These are phyloP conservation scores for Harpagus bidentatus DNA, from an alignment of 2,113 vertebrate species.

Conservation along the genomic window DNA sequence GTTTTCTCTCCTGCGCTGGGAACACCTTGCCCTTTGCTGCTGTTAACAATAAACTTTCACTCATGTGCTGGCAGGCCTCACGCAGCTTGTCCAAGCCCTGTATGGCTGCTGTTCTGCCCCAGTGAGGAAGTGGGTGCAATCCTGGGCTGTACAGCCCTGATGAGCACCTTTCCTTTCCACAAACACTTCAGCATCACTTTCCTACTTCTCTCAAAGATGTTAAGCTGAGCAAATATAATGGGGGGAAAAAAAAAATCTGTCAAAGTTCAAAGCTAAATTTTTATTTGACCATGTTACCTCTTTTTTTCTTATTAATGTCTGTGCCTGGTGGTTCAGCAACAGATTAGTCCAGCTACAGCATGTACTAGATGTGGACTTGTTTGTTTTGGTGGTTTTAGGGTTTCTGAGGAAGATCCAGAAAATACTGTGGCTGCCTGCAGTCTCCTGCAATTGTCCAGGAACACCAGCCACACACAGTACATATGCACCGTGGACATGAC, in stretches of 20 bases:
- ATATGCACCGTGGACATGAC: constrained; percentile 62
- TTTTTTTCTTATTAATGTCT: background rate
- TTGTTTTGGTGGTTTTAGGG: constrained; percentile 29
- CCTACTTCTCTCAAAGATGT: background rate
- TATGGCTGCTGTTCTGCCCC: background rate
- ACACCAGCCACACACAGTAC: constrained; percentile 24
- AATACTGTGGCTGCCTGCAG: constrained; percentile 41
- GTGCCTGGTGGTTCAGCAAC: background rate
- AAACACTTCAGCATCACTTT: background rate
- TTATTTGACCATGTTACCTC: background rate
- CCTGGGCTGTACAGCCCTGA: background rate
- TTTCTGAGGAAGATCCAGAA: background rate
- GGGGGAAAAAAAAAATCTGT: too few species aligned
- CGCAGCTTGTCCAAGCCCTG: rapidly evolving
- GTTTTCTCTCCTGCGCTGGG: background rate
- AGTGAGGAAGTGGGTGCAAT: background rate
- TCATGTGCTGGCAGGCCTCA: background rate
- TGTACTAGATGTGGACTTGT: background rate
- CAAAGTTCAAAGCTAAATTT: background rate
- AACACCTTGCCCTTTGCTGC: background rate
- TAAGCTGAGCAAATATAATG: background rate
- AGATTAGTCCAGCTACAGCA: background rate
- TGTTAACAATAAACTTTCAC: background rate
- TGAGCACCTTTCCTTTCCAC: background rate
- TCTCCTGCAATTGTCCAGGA: constrained; percentile 33